These are phyloP conservation scores for Himalopsyche anomala DNA, from an alignment of 2,888 invertebrate genomes.

Conservation along the genomic window DNA sequence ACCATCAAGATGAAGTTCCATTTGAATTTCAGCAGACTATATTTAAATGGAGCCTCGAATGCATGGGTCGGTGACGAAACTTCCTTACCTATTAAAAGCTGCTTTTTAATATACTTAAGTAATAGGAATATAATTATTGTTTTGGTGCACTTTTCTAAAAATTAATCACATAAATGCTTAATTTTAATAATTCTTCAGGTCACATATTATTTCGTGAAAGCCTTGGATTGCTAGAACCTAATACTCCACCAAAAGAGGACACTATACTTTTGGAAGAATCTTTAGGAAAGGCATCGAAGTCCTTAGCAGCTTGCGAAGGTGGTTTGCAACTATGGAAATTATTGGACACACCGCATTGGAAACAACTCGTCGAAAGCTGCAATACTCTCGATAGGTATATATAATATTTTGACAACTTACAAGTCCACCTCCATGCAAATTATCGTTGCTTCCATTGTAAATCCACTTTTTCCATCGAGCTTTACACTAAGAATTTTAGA, in stretches of 20 bases:
- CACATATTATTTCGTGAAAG: conserved; percentile 77
- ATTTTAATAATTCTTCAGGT: conserved; percentile 67
- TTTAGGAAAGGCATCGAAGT: conserved; percentile 77
- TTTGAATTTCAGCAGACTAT: conserved; percentile 78
- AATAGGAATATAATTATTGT: no score
- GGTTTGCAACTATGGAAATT: conserved; percentile 82
- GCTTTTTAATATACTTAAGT: no score
- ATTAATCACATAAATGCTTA: no score
- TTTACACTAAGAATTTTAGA: no score
- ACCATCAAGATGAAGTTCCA: conserved; percentile 80
- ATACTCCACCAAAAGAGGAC: conserved; percentile 75
- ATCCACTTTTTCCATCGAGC: no score
- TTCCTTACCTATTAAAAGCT: no score
- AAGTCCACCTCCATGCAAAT: no score
- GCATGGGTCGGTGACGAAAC: conserved; percentile 72
- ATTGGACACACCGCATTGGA: conserved; percentile 79
- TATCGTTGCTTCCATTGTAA: no score
- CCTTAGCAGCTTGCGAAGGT: conserved; percentile 79
- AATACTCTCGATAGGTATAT: conserved; percentile 78
- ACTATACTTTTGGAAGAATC: conserved; percentile 78
- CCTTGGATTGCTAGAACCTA: conserved; percentile 79
- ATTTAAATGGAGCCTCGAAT: conserved; percentile 83
- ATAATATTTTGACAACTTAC: background rate
- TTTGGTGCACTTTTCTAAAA: no score
- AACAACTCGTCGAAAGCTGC: conserved; percentile 77